Evolutionary conservation across 2,797 vertebrate species (phyloP).

Genomic region (Rhinogobio ventralis): DNA sequence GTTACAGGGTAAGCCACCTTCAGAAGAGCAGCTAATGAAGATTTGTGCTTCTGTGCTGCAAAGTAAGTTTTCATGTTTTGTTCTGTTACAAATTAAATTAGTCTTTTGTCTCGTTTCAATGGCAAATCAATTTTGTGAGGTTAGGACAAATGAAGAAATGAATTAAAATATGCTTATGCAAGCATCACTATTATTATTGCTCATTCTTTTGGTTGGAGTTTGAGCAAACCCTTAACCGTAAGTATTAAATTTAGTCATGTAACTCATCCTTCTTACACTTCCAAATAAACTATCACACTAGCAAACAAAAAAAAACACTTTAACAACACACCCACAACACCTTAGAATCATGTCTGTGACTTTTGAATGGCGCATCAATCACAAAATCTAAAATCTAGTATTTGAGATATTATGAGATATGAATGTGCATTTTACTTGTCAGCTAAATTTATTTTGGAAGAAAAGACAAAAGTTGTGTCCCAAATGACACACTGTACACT

Average conservation of each 20-base stretch:
- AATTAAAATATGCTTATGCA: neutral
- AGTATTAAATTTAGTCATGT: neutral
- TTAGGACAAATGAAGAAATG: neutral
- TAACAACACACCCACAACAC: neutral
- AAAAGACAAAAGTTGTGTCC: neutral
- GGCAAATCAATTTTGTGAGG: neutral
- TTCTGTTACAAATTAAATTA: neutral
- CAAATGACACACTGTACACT: neutral
- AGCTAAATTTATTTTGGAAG: neutral
- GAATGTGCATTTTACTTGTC: neutral
- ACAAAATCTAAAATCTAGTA: neutral
- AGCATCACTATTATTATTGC: neutral
- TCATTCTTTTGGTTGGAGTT: neutral
- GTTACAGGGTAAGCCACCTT: conserved; percentile 68
- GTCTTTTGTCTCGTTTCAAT: neutral
- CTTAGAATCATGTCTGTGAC: neutral
- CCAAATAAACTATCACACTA: neutral
- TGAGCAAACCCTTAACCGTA: too few relatives aligned
- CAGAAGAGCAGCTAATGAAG: conserved; percentile 72
- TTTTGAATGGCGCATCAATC: neutral
- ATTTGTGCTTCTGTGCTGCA: conserved; percentile 68
- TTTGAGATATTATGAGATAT: neutral
- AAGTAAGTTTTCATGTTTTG: conserved; percentile 58
- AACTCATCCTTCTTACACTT: neutral
- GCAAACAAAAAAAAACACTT: neutral